These are phyloP conservation scores for Augochlora pura DNA, from an alignment of 1,140 invertebrate genomes.

Conservation along the genomic window DNA sequence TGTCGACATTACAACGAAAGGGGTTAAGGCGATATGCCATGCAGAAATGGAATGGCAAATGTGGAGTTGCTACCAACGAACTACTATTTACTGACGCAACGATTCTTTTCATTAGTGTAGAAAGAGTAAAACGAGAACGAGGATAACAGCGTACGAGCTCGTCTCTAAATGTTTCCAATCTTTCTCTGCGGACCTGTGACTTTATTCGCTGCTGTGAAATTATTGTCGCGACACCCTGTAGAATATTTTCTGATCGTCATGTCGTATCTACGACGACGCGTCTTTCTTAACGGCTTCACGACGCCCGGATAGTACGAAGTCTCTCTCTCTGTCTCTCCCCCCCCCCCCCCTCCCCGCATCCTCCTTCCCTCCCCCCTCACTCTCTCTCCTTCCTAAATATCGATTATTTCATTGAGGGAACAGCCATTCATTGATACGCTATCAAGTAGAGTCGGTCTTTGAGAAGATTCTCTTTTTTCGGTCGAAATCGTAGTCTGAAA, in stretches of 20 bases:
- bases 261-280: background rate
- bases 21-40: too few species aligned
- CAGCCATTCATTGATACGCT: constrained; percentile 43
- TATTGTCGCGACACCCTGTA: background rate
- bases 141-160: too few species aligned
- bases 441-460: constrained; percentile 21
- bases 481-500: background rate
- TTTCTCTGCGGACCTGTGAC: background rate
- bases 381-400: background rate
- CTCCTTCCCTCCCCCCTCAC: too few species aligned
- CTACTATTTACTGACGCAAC: too few species aligned
- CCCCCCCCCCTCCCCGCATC: too few species aligned
- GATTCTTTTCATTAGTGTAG: too few species aligned
- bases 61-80: background rate
- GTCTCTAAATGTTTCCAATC: too few species aligned
- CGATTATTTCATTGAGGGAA: constrained; percentile 47
- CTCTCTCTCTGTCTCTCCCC: too few species aligned
- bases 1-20: too few species aligned
- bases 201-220: too few species aligned
- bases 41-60: too few species aligned
- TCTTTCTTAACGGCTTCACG: background rate
- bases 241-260: background rate
- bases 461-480: background rate
- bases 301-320: background rate
- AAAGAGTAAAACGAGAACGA: too few species aligned